Conservation (phyloP, 2,113 vertebrate genomes). For the Ammospiza nelsoni region DNA sequence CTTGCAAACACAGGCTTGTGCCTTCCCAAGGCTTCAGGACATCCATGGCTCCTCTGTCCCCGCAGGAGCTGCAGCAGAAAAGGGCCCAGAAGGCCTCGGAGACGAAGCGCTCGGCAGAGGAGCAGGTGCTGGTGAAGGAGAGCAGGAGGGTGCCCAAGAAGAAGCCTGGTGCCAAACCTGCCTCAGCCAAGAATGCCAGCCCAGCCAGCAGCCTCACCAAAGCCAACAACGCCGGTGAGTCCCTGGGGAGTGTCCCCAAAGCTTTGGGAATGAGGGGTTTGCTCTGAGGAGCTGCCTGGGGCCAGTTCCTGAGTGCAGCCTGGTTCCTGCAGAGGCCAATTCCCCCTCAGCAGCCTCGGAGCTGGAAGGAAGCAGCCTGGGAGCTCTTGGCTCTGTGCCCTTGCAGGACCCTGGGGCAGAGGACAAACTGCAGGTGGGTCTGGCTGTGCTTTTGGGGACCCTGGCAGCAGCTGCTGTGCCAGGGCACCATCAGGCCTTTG, state of each 20-base stretch:
- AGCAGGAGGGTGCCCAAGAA: slow-evolving; percentile 59
- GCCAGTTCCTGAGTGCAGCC: rapidly evolving
- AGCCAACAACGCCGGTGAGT: slow-evolving; percentile 82
- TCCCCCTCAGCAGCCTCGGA: slow-evolving; percentile 17
- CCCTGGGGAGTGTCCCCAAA: rapidly evolving
- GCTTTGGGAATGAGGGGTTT: neutral
- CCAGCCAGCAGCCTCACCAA: slow-evolving; percentile 62
- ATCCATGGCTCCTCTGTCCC: neutral
- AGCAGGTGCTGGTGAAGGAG: slow-evolving; percentile 54
- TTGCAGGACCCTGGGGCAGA: neutral
- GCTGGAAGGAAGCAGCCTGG: neutral
- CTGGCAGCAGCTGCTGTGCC: neutral
- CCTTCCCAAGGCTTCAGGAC: neutral
- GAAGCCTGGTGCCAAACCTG: slow-evolving; percentile 58
- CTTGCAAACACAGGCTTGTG: neutral
- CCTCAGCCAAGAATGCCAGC: neutral
- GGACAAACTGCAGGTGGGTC: slow-evolving; percentile 70
- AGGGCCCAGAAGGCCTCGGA: slow-evolving; percentile 76
- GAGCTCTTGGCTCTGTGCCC: neutral
- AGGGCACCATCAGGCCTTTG: rapidly evolving
- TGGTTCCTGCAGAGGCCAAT: slow-evolving; percentile 70
- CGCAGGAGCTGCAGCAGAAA: slow-evolving; percentile 90
- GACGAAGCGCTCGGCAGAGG: slow-evolving; percentile 53
- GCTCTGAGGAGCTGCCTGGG: neutral
- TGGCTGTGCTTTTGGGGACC: neutral